phyloP scores from a whole-genome alignment of 2,113 vertebrate species.

The Cichladusa arquata region DNA sequence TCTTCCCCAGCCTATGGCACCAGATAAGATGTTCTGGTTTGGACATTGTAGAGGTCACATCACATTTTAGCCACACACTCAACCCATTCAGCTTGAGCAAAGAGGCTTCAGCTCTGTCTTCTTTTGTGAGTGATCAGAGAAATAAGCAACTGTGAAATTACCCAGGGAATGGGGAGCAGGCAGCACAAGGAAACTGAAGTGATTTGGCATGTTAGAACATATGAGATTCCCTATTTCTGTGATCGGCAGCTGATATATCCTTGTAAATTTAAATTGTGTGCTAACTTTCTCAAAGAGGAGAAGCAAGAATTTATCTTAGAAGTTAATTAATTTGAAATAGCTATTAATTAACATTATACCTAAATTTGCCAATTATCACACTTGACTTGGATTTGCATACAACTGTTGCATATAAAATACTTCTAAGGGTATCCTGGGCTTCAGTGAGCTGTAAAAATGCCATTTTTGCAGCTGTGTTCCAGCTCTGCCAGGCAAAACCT shows the following conservation, averaged over 20 bases:
- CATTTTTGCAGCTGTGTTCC: neutral
- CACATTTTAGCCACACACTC: neutral
- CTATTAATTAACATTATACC: conserved; percentile 42
- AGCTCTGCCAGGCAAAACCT: neutral
- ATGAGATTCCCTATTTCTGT: neutral
- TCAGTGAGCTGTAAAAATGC: neutral
- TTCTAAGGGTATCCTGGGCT: neutral
- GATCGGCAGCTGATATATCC: neutral
- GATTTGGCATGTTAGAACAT: neutral
- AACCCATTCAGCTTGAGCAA: neutral
- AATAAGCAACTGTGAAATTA: neutral
- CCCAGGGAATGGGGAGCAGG: neutral
- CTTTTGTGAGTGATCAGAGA: neutral
- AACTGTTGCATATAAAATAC: conserved; percentile 10
- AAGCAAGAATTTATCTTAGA: neutral
- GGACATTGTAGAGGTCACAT: neutral
- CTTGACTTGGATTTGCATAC: conserved; percentile 25
- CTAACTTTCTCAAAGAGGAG: conserved; percentile 14
- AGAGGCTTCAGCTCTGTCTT: neutral
- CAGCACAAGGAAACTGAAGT: neutral
- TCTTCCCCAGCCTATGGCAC: neutral
- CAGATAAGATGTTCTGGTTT: neutral
- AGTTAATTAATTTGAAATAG: conserved; percentile 46
- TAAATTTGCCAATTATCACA: conserved; percentile 37
- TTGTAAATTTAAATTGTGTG: conserved; percentile 10